Conservation (phyloP, 2,113 vertebrate species). For the Periophthalmus modestus region DNA sequence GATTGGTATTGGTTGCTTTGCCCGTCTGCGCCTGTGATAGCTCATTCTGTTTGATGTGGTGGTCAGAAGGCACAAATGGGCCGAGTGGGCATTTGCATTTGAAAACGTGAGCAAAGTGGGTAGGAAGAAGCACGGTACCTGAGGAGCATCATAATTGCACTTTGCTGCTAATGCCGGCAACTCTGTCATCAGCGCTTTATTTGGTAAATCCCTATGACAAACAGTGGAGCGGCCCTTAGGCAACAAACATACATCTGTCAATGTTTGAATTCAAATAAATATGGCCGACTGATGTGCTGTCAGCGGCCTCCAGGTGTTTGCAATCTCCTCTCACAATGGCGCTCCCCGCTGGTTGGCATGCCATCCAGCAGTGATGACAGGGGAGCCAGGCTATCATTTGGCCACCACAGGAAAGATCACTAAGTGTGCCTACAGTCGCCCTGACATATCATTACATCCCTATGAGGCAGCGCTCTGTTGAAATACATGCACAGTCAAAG, state of each 20-base stretch:
- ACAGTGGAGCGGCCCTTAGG: conserved; percentile 33
- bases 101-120: conserved; percentile 35
- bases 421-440: conserved; percentile 38
- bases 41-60: conserved; percentile 75
- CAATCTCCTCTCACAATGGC: conserved; percentile 40
- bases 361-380: conserved; percentile 51
- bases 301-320: conserved; percentile 60
- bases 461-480: conserved; percentile 21
- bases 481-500: conserved; percentile 33
- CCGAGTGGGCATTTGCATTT: conserved; percentile 53
- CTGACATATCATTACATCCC: conserved; percentile 56
- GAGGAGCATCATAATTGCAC: conserved; percentile 50
- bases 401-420: conserved; percentile 50
- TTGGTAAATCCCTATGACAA: conserved; percentile 43
- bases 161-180: conserved; percentile 27
- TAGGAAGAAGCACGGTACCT: conserved; percentile 18
- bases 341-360: conserved; percentile 40
- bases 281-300: conserved; percentile 35
- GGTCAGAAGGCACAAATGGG: conserved; percentile 59
- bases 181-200: conserved; percentile 30
- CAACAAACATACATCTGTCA: conserved; percentile 52
- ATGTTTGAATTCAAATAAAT: conserved; percentile 53
- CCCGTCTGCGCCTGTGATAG: conserved; percentile 58
- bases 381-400: conserved; percentile 60
- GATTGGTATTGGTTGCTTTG: conserved; percentile 56